Conservation (phyloP, 2,797 vertebrate genomes). For the Remorina albescens region DNA sequence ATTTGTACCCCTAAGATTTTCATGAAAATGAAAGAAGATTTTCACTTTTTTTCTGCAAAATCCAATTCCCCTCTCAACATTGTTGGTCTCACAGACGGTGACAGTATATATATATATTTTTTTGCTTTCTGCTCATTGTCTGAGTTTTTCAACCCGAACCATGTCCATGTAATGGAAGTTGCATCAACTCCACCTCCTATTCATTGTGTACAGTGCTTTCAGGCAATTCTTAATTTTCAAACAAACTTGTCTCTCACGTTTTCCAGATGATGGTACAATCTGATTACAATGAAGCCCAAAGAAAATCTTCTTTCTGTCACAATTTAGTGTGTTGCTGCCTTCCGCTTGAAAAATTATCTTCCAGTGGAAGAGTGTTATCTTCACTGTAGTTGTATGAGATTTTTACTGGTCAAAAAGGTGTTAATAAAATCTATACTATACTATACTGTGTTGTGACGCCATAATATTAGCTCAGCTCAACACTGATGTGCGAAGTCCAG, state of each 20-base stretch:
- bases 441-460: not conserved
- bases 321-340: too few species aligned
- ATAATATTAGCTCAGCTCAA: slow-evolving; percentile 24
- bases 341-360: too few species aligned
- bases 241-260: not conserved
- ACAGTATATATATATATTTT: not conserved
- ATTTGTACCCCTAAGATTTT: slow-evolving; percentile 1
- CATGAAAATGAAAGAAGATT: not conserved
- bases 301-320: too few species aligned
- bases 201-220: not conserved
- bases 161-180: not conserved
- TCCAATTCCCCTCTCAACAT: not conserved
- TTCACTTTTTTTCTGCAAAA: slow-evolving; percentile 1
- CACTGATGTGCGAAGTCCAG: slow-evolving; percentile 29
- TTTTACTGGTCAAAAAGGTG: too few species aligned
- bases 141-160: not conserved
- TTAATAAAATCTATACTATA: too few species aligned
- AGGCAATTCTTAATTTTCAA: slow-evolving; percentile 1
- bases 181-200: not conserved
- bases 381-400: too few species aligned
- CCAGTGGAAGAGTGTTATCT: too few species aligned
- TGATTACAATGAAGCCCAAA: not conserved
- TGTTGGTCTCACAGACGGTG: slow-evolving; percentile 1
- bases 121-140: not conserved
- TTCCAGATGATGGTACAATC: not conserved